These are phyloP conservation scores for Pseudolaguvia tuberculata DNA, from an alignment of 2,113 vertebrate species.

Conservation along the genomic window DNA sequence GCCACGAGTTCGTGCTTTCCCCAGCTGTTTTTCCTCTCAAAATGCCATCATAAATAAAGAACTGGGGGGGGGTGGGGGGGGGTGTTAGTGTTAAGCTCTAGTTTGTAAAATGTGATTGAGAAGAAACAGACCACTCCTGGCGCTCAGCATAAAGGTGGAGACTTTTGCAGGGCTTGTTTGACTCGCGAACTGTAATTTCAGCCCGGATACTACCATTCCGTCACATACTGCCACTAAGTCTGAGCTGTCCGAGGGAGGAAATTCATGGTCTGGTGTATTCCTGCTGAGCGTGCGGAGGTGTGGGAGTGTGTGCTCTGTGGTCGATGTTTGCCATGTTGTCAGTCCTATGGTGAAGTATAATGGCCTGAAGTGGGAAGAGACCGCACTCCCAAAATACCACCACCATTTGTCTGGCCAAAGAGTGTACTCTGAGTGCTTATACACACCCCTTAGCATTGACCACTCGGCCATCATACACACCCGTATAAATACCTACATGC, in stretches of 20 bases:
- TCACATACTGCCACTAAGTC: constrained; percentile 19
- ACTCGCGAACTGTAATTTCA: constrained; percentile 18
- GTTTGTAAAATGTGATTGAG: constrained; percentile 25
- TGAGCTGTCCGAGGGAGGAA: constrained; percentile 18
- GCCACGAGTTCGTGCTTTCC: constrained; percentile 6
- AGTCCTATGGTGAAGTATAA: constrained; percentile 13
- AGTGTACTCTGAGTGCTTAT: background rate
- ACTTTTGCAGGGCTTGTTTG: constrained; percentile 17
- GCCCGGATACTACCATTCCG: constrained; percentile 24
- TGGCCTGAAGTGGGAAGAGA: constrained; percentile 16
- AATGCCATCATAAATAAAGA: constrained; percentile 15
- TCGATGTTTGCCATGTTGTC: constrained; percentile 31
- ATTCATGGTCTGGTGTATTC: constrained; percentile 26
- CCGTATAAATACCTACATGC: background rate
- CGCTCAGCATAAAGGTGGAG: constrained; percentile 16
- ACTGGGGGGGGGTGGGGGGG: too few relatives aligned
- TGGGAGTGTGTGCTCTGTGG: constrained; percentile 29
- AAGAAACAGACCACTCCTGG: constrained; percentile 2
- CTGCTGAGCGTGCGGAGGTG: constrained; percentile 22
- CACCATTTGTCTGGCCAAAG: constrained; percentile 19
- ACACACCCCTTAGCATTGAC: background rate
- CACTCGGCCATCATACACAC: background rate
- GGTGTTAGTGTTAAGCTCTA: constrained; percentile 1
- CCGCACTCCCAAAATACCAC: constrained; percentile 37
- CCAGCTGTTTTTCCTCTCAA: constrained; percentile 36